Conservation (phyloP, 2,888 invertebrate genomes). For the Sesia apiformis region DNA sequence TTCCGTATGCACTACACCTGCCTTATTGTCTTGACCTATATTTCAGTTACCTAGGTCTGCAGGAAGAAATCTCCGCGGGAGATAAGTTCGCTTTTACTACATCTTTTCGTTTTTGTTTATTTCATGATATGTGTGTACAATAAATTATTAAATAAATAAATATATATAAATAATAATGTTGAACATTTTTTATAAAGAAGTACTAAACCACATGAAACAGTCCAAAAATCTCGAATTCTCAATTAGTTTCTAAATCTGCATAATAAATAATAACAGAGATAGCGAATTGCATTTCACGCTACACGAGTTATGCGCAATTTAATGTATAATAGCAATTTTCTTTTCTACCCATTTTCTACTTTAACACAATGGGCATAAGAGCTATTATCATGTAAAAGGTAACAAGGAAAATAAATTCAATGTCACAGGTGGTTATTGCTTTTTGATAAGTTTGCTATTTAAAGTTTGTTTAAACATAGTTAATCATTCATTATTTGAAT, state of each 20-base stretch:
- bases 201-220: no score
- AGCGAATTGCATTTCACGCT: not conserved
- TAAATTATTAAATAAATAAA: not conserved
- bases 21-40: no score
- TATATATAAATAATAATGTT: no score
- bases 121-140: not conserved
- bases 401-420: slow-evolving; percentile 1
- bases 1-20: no score
- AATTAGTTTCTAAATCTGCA: not conserved
- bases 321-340: not conserved
- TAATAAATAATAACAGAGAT: not conserved
- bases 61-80: no score
- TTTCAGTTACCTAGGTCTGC: no score
- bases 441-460: not conserved
- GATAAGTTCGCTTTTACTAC: no score
- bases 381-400: not conserved
- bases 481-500: not conserved
- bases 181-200: not conserved
- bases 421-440: slow-evolving; percentile 6
- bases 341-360: not conserved
- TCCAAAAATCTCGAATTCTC: not conserved
- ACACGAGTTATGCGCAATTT: not conserved
- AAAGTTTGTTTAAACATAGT: not conserved
- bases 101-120: no score
- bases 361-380: not conserved